phyloP scores from a whole-genome alignment of 35 echinoderm and acorn worm genomes.

The Anneissia japonica region DNA sequence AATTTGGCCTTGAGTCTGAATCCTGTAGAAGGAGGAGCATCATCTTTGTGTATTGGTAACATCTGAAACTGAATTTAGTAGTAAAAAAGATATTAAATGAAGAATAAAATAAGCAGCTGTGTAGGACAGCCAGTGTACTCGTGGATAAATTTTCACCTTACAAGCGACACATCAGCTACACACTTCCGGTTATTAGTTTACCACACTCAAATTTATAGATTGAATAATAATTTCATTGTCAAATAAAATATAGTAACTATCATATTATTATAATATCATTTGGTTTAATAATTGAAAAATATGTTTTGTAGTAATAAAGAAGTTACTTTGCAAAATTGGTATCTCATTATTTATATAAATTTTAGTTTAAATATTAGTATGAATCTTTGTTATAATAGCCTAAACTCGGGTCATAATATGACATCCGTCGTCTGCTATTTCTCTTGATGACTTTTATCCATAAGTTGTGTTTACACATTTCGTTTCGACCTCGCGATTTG shows the following conservation, averaged over 20 bases:
- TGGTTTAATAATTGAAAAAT: too few species aligned
- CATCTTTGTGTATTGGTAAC: conserved; percentile 13
- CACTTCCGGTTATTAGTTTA: not conserved
- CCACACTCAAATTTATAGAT: too few species aligned
- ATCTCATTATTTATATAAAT: too few species aligned
- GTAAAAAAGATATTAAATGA: not conserved
- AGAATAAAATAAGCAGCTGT: not conserved
- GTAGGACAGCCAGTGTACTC: not conserved
- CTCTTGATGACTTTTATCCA: not conserved
- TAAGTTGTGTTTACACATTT: not conserved
- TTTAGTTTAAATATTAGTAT: too few species aligned
- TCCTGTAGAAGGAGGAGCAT: not conserved
- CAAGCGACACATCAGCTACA: not conserved
- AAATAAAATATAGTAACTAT: too few species aligned
- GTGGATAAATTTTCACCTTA: not conserved
- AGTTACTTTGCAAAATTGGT: too few species aligned
- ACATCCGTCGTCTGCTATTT: not conserved
- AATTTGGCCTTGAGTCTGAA: conserved; percentile 13
- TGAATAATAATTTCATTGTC: too few species aligned
- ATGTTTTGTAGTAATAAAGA: too few species aligned
- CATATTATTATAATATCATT: too few species aligned
- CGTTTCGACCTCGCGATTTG: too few species aligned
- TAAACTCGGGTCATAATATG: not conserved
- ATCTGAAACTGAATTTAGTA: not conserved
- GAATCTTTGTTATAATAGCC: too few species aligned